These are phyloP conservation scores for Machaerirhynchus nigripectus DNA, from an alignment of 2,113 vertebrate species.

Conservation along the genomic window DNA sequence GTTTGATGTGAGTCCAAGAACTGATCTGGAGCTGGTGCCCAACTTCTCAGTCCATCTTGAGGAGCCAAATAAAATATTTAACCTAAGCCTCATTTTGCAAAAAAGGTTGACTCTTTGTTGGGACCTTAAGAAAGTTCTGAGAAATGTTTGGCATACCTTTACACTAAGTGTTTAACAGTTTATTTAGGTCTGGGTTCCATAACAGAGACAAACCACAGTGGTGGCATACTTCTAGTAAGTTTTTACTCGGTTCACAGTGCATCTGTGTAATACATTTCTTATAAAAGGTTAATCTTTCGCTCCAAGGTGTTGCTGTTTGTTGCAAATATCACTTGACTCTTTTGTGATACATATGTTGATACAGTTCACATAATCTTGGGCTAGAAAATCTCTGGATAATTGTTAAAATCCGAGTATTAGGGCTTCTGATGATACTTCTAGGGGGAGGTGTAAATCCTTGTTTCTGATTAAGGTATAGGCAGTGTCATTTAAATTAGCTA, in stretches of 20 bases:
- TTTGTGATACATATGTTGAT: rapidly evolving
- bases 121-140: slow-evolving; percentile 73
- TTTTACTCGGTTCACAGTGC: slow-evolving; percentile 55
- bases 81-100: slow-evolving; percentile 77
- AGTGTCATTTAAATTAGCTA: background rate
- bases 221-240: slow-evolving; percentile 45
- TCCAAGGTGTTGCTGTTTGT: background rate
- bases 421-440: background rate
- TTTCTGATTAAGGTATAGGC: background rate
- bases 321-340: background rate
- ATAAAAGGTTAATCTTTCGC: slow-evolving; percentile 24
- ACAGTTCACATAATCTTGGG: background rate
- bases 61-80: slow-evolving; percentile 90
- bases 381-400: background rate
- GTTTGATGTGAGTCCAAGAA: slow-evolving; percentile 84
- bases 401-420: background rate
- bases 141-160: slow-evolving; percentile 82
- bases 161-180: slow-evolving; percentile 77
- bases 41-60: slow-evolving; percentile 70
- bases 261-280: slow-evolving; percentile 14
- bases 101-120: slow-evolving; percentile 76
- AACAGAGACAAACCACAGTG: slow-evolving; percentile 54
- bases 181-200: slow-evolving; percentile 72
- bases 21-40: slow-evolving; percentile 79
- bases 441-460: background rate